Conservation (phyloP, 1,140 invertebrate species). For the Aphaenogaster floridana region DNA sequence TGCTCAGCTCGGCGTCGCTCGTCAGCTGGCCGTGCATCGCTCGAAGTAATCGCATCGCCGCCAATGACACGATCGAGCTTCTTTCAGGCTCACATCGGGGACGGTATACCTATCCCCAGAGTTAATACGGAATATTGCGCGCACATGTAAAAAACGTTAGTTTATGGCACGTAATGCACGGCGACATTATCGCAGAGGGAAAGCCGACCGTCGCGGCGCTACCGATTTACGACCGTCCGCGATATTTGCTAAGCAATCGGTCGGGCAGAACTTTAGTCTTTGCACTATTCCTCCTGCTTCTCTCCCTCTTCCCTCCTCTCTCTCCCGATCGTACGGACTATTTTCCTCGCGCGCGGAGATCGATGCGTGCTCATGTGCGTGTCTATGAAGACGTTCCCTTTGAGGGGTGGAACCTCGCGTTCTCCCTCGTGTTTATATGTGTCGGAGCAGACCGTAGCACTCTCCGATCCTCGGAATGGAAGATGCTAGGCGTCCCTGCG, state of each 20-base stretch:
- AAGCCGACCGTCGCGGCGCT: constrained; percentile 13
- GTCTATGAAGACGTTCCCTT: constrained; percentile 56
- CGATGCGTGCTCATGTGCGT: constrained; percentile 56
- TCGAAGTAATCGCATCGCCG: background rate
- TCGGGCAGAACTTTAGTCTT: constrained; percentile 11
- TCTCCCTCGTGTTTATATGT: constrained; percentile 51
- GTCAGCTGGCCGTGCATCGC: background rate
- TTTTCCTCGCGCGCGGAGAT: constrained; percentile 26
- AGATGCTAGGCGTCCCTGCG: constrained; percentile 75
- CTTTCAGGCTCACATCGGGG: too few species aligned
- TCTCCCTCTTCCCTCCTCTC: background rate
- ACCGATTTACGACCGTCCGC: constrained; percentile 35
- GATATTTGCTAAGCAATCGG: constrained; percentile 44
- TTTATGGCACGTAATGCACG: background rate
- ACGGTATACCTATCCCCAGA: background rate
- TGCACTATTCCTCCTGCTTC: background rate
- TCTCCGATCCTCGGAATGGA: constrained; percentile 70
- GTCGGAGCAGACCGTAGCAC: constrained; percentile 54
- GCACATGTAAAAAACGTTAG: background rate
- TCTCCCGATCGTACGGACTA: background rate
- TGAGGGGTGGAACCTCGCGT: constrained; percentile 40
- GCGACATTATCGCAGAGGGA: background rate
- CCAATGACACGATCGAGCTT: background rate
- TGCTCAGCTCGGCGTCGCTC: too few species aligned
- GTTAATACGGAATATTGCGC: background rate